A percentile compares a stretch with the other conserved stretches of the same genome.
Conservation (phyloP, 2,113 vertebrate genomes). For the Microtus pennsylvanicus region DNA sequence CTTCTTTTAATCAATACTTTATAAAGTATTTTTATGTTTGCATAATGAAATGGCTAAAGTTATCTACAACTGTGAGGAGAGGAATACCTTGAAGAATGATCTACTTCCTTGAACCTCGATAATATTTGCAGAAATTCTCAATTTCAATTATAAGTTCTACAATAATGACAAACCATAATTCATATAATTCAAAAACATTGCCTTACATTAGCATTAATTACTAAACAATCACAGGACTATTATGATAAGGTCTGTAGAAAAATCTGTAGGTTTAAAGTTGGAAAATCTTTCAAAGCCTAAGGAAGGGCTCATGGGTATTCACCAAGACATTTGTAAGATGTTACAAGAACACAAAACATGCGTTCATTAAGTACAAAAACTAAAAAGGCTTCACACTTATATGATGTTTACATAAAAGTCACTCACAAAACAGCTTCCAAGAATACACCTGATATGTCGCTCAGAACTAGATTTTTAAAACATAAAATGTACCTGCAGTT, state of each 20-base stretch:
- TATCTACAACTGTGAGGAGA: neutral
- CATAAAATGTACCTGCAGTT: slow-evolving; percentile 92
- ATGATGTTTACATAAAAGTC: neutral
- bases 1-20: neutral
- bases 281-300: neutral
- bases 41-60: neutral
- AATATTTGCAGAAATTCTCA: neutral
- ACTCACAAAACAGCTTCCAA: slow-evolving; percentile 9
- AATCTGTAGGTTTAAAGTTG: neutral
- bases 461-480: slow-evolving; percentile 13
- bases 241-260: neutral
- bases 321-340: neutral
- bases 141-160: slow-evolving; percentile 22
- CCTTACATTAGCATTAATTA: neutral
- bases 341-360: neutral
- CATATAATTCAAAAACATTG: neutral
- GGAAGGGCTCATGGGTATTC: neutral
- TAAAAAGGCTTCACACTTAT: neutral
- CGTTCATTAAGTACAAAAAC: neutral
- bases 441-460: neutral
- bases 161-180: slow-evolving; percentile 14
- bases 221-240: neutral
- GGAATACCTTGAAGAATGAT: neutral
- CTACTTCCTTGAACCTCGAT: neutral
- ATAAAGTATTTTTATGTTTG: neutral